These are phyloP conservation scores for Bombus turneri DNA, from an alignment of 1,140 invertebrate species.

Conservation along the genomic window DNA sequence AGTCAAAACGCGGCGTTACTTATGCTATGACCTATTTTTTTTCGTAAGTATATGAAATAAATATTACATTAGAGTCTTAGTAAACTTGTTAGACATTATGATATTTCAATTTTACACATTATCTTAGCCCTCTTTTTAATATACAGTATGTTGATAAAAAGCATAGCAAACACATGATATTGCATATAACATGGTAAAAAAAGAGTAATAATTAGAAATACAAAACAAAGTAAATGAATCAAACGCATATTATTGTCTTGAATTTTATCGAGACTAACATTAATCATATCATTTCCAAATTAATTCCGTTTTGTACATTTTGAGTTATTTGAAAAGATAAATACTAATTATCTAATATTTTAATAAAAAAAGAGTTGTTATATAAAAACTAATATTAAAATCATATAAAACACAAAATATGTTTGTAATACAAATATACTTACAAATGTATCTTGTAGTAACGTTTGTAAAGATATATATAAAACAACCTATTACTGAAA, in stretches of 20 bases:
- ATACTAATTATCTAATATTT: neutral
- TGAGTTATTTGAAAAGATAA: neutral
- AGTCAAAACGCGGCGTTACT: no score
- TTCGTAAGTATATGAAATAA: neutral
- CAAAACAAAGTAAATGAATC: conserved; percentile 14
- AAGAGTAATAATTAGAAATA: neutral
- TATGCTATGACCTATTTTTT: neutral
- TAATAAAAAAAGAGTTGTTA: neutral
- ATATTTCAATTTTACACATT: neutral
- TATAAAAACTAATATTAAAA: neutral
- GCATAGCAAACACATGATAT: conserved; percentile 8
- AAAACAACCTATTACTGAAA: conserved; percentile 9
- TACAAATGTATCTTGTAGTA: neutral
- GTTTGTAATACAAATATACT: no score
- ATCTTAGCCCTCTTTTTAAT: neutral
- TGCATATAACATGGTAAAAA: neutral
- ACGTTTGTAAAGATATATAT: conserved; percentile 14
- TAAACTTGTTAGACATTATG: conserved; percentile 15
- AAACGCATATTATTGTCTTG: conserved; percentile 21
- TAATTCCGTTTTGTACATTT: neutral
- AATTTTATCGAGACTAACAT: neutral
- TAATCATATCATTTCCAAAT: conserved; percentile 18
- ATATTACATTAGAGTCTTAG: neutral
- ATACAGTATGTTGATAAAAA: neutral
- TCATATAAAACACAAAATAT: neutral